Conservation (phyloP, 2,113 vertebrate genomes). For the Propithecus coquereli region DNA sequence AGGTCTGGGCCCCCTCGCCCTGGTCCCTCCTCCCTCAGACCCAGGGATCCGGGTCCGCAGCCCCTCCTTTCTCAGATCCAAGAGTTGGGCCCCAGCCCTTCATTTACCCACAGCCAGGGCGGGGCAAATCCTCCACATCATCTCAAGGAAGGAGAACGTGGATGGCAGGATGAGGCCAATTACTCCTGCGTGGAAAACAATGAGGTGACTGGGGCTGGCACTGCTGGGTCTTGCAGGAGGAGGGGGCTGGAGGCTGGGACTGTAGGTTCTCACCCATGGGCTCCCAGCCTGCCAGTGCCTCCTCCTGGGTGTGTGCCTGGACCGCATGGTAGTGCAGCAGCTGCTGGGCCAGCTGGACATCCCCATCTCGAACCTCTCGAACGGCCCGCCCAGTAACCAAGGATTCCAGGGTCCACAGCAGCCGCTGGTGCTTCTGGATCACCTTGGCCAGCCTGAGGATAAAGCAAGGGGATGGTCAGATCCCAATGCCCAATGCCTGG, state of each 20-base stretch:
- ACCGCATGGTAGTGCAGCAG: constrained; percentile 78
- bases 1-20: too few relatives aligned
- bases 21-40: neutral
- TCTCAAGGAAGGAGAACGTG: constrained; percentile 74
- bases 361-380: constrained; percentile 75
- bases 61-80: neutral
- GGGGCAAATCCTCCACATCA: constrained; percentile 81
- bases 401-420: constrained; percentile 80
- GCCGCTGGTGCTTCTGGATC: constrained; percentile 79
- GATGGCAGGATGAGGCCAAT: constrained; percentile 75
- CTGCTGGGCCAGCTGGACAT: constrained; percentile 75
- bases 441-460: constrained; percentile 74
- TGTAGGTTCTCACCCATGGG: constrained; percentile 75
- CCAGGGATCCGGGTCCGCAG: too few relatives aligned
- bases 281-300: constrained; percentile 74
- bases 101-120: constrained; percentile 81
- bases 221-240: rapidly evolving
- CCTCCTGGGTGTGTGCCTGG: constrained; percentile 75
- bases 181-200: constrained; percentile 63
- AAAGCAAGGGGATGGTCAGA: neutral
- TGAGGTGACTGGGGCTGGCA: neutral
- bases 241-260: neutral
- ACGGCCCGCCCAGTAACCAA: constrained; percentile 77
- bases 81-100: too few relatives aligned
- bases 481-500: neutral